Base-by-base conservation (phyloP, 2,888 invertebrate genomes). In the Cerastis rubricosa region DNA sequence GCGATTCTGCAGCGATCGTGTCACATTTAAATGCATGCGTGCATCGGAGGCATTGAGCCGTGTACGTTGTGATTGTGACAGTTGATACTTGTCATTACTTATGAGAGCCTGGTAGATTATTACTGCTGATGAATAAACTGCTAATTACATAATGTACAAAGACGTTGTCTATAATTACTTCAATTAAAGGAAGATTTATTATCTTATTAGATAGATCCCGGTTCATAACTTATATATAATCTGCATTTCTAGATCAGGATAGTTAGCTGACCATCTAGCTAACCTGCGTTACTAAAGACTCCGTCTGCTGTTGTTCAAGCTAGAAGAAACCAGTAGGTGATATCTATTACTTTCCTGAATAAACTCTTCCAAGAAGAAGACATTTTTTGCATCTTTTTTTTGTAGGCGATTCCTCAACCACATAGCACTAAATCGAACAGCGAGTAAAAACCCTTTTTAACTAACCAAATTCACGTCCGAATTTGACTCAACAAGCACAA, bases 71-170 rank as follows among this genome's bases (percentile, higher is more conserved):
- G 74, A 71, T 80, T 80, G 82, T 82, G 85, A 85, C 78, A 85
- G 74, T 81, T 85, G 67, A 85, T 86, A 88, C 80, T 59, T 85
- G 88, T 85, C 79, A 80, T 80, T 86, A 81, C 43, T 29, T 80
- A 81, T 82, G 83, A 65, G 64, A 40, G 45, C 83, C 78, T 85
- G 64, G 83, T 78, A 59, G 45, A 67, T 76, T 65, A 29, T 59
- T 45, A 40, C 17, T 43, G 45, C 45, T 74, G 69, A 78, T 75
- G 66, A 70, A 70, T 74, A 43, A 68, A 76, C 49, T 51, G 49
- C 22, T 76, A 71, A 59, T 64, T 35, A 29, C 22, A 22, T 40
- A 35, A 59, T 57, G 17, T 25, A 45, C 7, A 25, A 25, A 35
- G 9, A 25, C 17, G 0, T 25, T 11, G 3, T 29, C 3, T 43